phyloP scores from a whole-genome alignment of 2,888 invertebrate species.

The Pammene fasciana region DNA sequence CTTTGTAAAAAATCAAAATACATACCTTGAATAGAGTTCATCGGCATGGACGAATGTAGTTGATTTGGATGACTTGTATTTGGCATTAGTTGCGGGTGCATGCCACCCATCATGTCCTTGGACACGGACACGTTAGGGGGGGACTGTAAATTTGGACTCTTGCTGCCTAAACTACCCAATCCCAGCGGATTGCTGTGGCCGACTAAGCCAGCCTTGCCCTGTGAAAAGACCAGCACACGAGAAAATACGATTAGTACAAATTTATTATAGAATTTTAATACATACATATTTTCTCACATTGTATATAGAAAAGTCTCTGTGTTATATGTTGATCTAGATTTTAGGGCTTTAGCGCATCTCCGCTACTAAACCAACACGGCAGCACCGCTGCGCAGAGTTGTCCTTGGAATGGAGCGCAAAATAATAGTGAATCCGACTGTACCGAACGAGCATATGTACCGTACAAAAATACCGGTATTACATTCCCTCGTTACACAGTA shows the following conservation, averaged over 20 bases:
- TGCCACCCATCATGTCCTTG: constrained; percentile 89
- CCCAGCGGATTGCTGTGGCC: constrained; percentile 89
- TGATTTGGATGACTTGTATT: constrained; percentile 88
- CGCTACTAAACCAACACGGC: too few relatives aligned
- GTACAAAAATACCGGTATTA: too few relatives aligned
- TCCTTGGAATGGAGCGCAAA: too few relatives aligned
- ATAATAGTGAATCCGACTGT: too few relatives aligned
- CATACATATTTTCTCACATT: too few relatives aligned
- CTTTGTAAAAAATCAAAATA: constrained; percentile 18
- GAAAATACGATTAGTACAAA: constrained; percentile 64
- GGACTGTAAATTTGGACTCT: constrained; percentile 93
- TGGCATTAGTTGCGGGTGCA: constrained; percentile 88
- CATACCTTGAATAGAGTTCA: constrained; percentile 88
- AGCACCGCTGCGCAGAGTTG: too few relatives aligned
- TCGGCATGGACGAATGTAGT: constrained; percentile 84
- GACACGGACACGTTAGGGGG: constrained; percentile 92
- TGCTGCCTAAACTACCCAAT: constrained; percentile 90
- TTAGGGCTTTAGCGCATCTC: too few relatives aligned
- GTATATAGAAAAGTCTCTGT: too few relatives aligned
- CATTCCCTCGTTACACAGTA: too few relatives aligned
- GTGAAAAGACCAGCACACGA: constrained; percentile 79
- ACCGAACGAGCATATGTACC: too few relatives aligned
- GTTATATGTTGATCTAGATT: too few relatives aligned
- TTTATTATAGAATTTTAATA: background rate
- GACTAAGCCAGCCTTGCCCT: constrained; percentile 88